Base-by-base conservation (phyloP, 2,888 invertebrate genomes). In the Hirtodrosophila histrioides region DNA sequence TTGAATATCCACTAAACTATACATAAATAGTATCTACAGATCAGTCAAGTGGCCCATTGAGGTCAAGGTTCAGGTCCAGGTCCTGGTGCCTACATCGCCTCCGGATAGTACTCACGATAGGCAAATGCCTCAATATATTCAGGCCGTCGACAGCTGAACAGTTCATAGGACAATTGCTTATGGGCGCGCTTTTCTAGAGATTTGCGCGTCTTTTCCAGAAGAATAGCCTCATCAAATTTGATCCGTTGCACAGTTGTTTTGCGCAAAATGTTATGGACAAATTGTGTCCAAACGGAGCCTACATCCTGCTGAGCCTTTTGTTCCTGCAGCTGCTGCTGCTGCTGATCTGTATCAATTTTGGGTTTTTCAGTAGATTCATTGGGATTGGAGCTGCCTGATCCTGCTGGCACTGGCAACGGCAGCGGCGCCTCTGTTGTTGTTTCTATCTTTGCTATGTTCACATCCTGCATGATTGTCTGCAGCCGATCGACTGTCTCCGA, bases 101-200 rank as follows among this genome's bases (percentile, higher is more conserved):
- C 80, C 31, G 90, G 89, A 74, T 90, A 90, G 45, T 75, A 88
- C 37, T 90, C 89, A 5, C 91, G 89, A 63, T 89, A 90, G 45
- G 91, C 89, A 50, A 91, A 89, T 41, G 69, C 66, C 41, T 90
- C 90, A 4, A 88, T 81, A 49, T 86, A 91, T 7, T 75, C 95
- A 58, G 96, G 97, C 2, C 96, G 95, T 50, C 95, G 94, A 81
- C 98, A 97, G 45, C 95, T 94, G 57, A 98, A 92, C 10, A 95
- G 88, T 65, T 95, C 94, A 90, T 94, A 96, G 87, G 94, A 94
- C 40, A 92, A 90, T 10, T 94, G 93, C 68, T 93, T 92, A 86
- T 94, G 94, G 6, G 93, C 93, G 57, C 94, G 94, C 88, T 93
- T 92, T 55, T 94, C 93, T 74, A 95, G 94, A 62, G 93, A 93